Conservation (phyloP, 2,113 vertebrate genomes). For the Ceratotherium simum region DNA sequence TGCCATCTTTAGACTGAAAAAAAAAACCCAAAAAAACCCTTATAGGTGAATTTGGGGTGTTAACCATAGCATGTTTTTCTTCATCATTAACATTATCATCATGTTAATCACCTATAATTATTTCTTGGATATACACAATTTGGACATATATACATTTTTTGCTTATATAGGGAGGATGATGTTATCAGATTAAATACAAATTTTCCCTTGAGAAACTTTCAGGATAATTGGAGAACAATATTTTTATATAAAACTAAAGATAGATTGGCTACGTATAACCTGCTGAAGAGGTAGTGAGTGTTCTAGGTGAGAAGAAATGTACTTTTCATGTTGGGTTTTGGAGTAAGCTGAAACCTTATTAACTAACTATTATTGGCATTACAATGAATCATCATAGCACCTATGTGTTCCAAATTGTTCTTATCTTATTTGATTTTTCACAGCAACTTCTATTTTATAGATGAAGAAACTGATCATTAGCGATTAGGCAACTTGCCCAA, state of each 20-base stretch:
- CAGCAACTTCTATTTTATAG: neutral
- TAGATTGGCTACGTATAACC: neutral
- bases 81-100: neutral
- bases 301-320: constrained; percentile 22
- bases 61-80: neutral
- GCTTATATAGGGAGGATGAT: neutral
- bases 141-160: neutral
- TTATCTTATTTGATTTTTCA: constrained; percentile 2
- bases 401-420: neutral
- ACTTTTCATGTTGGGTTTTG: neutral
- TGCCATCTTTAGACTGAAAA: constrained; percentile 26
- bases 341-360: neutral
- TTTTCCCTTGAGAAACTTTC: neutral
- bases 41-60: neutral
- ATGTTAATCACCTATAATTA: neutral
- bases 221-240: neutral
- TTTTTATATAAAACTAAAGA: constrained; percentile 46
- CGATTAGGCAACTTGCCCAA: neutral
- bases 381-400: neutral
- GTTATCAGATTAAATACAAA: neutral
- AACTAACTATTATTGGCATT: neutral
- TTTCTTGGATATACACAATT: neutral
- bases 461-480: neutral
- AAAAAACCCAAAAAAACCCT: neutral
- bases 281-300: neutral